Base-by-base conservation (phyloP, 2,113 vertebrate species). In the Puntigrus tetrazona region DNA sequence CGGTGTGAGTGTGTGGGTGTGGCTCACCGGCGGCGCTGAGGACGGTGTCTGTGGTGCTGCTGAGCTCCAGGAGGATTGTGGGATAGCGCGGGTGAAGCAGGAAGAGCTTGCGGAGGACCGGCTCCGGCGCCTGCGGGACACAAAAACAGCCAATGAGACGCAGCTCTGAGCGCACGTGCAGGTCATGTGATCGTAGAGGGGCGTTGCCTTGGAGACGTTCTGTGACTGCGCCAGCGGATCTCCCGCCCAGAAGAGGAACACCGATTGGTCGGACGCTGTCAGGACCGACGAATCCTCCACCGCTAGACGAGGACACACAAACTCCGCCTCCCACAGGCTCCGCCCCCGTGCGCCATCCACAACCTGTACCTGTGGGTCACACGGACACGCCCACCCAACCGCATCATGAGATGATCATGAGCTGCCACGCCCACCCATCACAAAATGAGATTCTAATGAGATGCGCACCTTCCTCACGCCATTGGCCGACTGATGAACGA, bases 171-270 rank as follows among this genome's bases (percentile, higher is more conserved):
- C 45, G 50, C 25, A 29, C 10, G 29, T 29, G 36, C 45, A 2
- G 8, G 4, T 57, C 18, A 38, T 22, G 75, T 59, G 29, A 78
- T 5, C 5, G 1, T 45, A 76, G 13, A 55, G 7, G 13, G 0
- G 43, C 43, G 92, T 92, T 65, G 89, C 86, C 90, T 90, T 94
- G 83, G 90, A 91, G 29, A 78, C 36, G 14, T 93, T 94, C 63
- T 81, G 91, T 55, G 85, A 81, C 0, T 87, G 84, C 77, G 89
- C 90, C 72, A 95, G 92, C 10, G 92, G 93, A 63, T 94, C 95
- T 65, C 96, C 95, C 16, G 96, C 97, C 98, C 98, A 99, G 90
- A 99, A 99, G 63, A 99, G 95, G 91, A 98, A 98, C 77, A 94
- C 95, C 0, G 97, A 97, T 69, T 94, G 96, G 86, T 94, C 96